These are phyloP conservation scores for Tetranychus truncatus DNA, from an alignment of 2,888 invertebrate genomes.

Conservation along the genomic window DNA sequence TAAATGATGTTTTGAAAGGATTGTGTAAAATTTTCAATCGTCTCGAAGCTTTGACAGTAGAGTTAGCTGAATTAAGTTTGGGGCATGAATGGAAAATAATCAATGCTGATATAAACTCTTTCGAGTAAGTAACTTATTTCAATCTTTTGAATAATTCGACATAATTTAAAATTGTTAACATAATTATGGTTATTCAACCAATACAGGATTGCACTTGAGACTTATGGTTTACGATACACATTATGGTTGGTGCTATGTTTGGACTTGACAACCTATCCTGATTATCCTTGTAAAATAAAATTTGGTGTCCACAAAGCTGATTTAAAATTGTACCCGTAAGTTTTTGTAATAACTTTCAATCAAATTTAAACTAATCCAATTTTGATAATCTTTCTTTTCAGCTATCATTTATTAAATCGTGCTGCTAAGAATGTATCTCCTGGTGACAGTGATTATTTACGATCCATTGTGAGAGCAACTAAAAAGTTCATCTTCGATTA, in stretches of 20 bases:
- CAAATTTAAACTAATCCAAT: too few species aligned
- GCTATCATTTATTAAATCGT: background rate
- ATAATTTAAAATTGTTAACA: too few species aligned
- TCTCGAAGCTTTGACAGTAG: background rate
- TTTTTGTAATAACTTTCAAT: too few species aligned
- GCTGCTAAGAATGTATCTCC: background rate
- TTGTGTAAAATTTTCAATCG: background rate
- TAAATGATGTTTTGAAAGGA: background rate
- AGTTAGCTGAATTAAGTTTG: background rate
- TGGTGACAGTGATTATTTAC: background rate
- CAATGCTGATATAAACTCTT: background rate
- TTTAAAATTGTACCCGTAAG: background rate
- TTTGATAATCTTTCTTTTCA: too few species aligned
- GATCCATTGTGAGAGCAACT: background rate
- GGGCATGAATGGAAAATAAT: background rate
- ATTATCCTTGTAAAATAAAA: background rate
- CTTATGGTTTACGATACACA: background rate
- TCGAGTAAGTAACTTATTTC: background rate
- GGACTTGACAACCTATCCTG: background rate
- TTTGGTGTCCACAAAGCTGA: background rate
- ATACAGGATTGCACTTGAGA: background rate
- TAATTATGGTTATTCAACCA: too few species aligned
- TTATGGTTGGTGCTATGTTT: background rate
- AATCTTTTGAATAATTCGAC: too few species aligned
- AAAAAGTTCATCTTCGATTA: background rate